Percentiles rank a stretch among this genome's conserved stretches.
Conservation (phyloP, 2,113 vertebrate genomes). For the Oncorhynchus keta region DNA sequence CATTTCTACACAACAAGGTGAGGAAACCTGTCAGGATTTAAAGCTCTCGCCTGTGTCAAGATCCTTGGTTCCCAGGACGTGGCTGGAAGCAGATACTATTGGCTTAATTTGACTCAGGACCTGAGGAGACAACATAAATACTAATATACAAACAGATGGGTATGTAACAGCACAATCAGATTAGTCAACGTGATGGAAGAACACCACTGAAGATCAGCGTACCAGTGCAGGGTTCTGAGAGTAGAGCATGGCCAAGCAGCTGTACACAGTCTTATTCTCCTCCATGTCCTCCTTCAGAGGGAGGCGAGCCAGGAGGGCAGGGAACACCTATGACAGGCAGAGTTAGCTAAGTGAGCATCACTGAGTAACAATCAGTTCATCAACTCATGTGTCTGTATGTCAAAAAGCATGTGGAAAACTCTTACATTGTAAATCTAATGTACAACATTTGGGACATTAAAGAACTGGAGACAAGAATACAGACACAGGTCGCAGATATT, state of each 20-base stretch:
- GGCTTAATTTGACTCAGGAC: slow-evolving; percentile 65
- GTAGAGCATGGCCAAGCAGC: slow-evolving; percentile 80
- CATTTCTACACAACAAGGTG: background rate
- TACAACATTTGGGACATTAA: background rate
- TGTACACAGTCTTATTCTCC: slow-evolving; percentile 83
- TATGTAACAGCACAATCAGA: background rate
- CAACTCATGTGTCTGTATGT: background rate
- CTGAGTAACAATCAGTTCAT: background rate
- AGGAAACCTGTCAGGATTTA: background rate
- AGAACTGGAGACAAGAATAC: background rate
- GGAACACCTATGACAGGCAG: slow-evolving; percentile 73
- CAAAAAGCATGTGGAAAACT: background rate
- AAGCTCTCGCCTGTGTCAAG: slow-evolving; percentile 63
- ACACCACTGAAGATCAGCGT: background rate
- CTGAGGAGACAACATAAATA: slow-evolving; percentile 42
- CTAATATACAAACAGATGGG: background rate
- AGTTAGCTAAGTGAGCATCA: background rate
- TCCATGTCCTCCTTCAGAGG: slow-evolving; percentile 86
- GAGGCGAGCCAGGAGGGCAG: slow-evolving; percentile 74
- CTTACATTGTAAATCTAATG: background rate
- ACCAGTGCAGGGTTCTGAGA: slow-evolving; percentile 64
- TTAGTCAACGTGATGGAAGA: background rate
- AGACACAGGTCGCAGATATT: background rate
- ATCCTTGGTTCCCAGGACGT: slow-evolving; percentile 59
- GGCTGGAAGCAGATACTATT: slow-evolving; percentile 63